Percentiles rank a stretch among this genome's conserved stretches.
phyloP scores from a whole-genome alignment of 2,888 invertebrate genomes.

The Standfussiana lucernea region DNA sequence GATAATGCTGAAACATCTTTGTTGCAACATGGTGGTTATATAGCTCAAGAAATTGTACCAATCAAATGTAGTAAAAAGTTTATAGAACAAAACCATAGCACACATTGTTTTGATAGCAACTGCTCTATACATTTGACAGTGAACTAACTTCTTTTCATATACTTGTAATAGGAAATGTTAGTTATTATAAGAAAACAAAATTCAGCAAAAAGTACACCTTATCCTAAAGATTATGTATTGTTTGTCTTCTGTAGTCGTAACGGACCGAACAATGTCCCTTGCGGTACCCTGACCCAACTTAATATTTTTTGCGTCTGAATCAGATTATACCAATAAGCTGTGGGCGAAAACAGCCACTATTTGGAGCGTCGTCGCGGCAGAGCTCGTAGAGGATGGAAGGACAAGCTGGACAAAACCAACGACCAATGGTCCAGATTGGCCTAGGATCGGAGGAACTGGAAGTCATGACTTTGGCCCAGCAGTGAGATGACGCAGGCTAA shows the following conservation, averaged over 20 bases:
- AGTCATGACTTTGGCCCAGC: neutral
- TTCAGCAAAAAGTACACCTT: neutral
- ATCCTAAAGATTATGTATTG: neutral
- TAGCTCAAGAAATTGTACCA: neutral
- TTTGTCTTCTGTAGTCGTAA: neutral
- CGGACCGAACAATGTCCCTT: neutral
- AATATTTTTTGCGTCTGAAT: neutral
- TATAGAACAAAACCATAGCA: neutral
- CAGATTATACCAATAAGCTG: neutral
- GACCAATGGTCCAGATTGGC: neutral
- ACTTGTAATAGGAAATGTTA: neutral
- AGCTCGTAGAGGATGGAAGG: neutral
- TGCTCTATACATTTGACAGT: constrained; percentile 4
- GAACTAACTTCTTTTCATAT: neutral
- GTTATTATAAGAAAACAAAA: neutral
- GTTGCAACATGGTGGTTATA: neutral
- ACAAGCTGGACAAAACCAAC: neutral
- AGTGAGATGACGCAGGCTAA: neutral
- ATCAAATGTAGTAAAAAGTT: neutral
- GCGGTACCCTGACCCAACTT: neutral
- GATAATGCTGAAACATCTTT: neutral
- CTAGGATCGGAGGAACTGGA: neutral
- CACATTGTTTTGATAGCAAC: constrained; percentile 3
- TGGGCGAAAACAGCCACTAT: neutral
- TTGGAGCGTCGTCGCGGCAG: neutral